Conservation (phyloP, 1,140 invertebrate species). For the Caenorhabditis briggsae region DNA sequence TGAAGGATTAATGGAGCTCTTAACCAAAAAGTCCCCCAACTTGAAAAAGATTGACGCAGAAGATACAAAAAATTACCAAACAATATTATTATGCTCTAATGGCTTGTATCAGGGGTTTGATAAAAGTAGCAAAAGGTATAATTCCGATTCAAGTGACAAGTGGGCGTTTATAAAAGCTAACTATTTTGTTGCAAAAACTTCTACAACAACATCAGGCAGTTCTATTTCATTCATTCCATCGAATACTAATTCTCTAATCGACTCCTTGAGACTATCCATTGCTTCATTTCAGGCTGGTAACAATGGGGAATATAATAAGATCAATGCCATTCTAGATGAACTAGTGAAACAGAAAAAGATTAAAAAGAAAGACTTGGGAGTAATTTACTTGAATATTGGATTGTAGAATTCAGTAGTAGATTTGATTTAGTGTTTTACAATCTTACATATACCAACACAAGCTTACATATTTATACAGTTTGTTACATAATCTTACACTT, state of each 20-base stretch:
- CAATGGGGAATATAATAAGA: slow-evolving; percentile 64
- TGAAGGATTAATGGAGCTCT: slow-evolving; percentile 63
- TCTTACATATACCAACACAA: no score
- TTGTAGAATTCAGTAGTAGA: no score
- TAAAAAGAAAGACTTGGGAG: no score
- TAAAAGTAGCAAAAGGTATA: slow-evolving; percentile 62
- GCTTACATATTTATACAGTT: no score
- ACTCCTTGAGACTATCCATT: slow-evolving; percentile 58
- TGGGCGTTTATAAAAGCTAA: slow-evolving; percentile 65
- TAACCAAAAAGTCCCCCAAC: slow-evolving; percentile 66
- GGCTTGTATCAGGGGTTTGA: slow-evolving; percentile 66
- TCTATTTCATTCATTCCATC: slow-evolving; percentile 61
- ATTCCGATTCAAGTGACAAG: slow-evolving; percentile 66
- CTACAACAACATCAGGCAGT: slow-evolving; percentile 52
- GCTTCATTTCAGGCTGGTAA: slow-evolving; percentile 63
- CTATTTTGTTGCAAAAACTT: slow-evolving; percentile 58
- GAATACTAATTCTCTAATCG: slow-evolving; percentile 60
- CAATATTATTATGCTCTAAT: slow-evolving; percentile 65
- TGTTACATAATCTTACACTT: no score
- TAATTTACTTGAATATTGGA: no score
- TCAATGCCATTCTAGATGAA: slow-evolving; percentile 60
- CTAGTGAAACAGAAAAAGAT: no score
- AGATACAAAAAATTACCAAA: slow-evolving; percentile 66
- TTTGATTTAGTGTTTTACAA: no score
- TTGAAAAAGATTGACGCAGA: slow-evolving; percentile 63